These are phyloP conservation scores for Ciconia stormi DNA, from an alignment of 2,113 vertebrate genomes.

Conservation along the genomic window DNA sequence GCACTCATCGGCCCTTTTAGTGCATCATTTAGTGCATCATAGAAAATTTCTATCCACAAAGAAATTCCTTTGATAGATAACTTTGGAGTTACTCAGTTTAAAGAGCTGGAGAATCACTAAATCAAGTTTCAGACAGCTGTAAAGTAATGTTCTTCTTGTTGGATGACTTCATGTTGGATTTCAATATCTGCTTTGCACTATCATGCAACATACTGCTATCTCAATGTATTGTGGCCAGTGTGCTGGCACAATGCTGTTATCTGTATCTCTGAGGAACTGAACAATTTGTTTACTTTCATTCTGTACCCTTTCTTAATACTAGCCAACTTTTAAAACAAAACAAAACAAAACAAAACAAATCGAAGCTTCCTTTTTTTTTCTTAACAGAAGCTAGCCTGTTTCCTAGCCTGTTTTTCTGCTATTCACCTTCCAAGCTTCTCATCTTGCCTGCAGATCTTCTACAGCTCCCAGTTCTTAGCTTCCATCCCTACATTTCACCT, in stretches of 20 bases:
- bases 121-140: neutral
- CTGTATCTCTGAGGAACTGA: neutral
- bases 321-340: neutral
- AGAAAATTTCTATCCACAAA: neutral
- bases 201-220: neutral
- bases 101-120: neutral
- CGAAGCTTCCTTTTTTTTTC: neutral
- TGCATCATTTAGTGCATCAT: neutral
- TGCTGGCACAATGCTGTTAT: neutral
- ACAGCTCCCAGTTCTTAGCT: neutral
- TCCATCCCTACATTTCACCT: neutral
- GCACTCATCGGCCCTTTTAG: neutral
- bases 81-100: neutral
- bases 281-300: neutral
- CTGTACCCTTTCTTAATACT: neutral
- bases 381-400: neutral
- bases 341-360: neutral
- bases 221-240: neutral
- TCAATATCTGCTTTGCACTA: neutral
- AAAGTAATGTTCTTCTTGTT: neutral
- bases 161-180: neutral
- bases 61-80: neutral
- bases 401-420: neutral
- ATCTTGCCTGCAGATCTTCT: neutral
- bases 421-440: neutral